These are phyloP conservation scores for Myotis yumanensis DNA, from an alignment of 2,113 vertebrate genomes.

Conservation along the genomic window DNA sequence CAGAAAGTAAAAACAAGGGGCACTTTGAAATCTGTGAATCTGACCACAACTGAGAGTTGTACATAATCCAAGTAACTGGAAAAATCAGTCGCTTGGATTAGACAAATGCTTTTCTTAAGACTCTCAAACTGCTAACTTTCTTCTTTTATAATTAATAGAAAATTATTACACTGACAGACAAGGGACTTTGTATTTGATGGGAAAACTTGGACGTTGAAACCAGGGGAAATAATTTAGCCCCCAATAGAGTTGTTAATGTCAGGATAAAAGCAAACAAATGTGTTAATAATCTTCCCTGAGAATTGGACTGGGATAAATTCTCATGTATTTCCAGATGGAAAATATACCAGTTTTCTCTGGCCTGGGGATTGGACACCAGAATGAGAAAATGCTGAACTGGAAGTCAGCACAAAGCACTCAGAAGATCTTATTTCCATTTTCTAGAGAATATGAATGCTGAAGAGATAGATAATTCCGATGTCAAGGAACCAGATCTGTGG, in stretches of 20 bases:
- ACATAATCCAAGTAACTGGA: conserved; percentile 83
- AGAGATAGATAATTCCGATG: background rate
- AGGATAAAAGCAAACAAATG: conserved; percentile 73
- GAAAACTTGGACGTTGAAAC: conserved; percentile 71
- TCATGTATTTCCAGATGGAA: conserved; percentile 79
- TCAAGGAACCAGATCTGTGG: background rate
- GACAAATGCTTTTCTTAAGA: conserved; percentile 84
- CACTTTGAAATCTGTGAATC: conserved; percentile 84
- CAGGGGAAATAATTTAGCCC: conserved; percentile 66
- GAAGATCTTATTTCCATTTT: conserved; percentile 35
- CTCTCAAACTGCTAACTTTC: conserved; percentile 77
- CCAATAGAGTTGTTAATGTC: conserved; percentile 68
- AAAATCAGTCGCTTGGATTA: conserved; percentile 84
- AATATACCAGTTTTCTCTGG: conserved; percentile 56
- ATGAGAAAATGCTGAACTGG: conserved; percentile 23
- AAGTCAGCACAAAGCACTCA: background rate
- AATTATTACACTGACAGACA: conserved; percentile 77
- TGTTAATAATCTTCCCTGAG: conserved; percentile 71
- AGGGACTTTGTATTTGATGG: conserved; percentile 66
- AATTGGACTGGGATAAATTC: conserved; percentile 74
- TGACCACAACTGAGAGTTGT: conserved; percentile 85
- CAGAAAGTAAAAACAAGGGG: conserved; percentile 83
- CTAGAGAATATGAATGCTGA: conserved; percentile 18
- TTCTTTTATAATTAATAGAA: conserved; percentile 84
- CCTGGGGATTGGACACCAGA: background rate